A percentile compares a stretch with the other conserved stretches of the same genome.
phyloP scores from a whole-genome alignment of 2,113 vertebrate genomes.

The Panthera tigris region DNA sequence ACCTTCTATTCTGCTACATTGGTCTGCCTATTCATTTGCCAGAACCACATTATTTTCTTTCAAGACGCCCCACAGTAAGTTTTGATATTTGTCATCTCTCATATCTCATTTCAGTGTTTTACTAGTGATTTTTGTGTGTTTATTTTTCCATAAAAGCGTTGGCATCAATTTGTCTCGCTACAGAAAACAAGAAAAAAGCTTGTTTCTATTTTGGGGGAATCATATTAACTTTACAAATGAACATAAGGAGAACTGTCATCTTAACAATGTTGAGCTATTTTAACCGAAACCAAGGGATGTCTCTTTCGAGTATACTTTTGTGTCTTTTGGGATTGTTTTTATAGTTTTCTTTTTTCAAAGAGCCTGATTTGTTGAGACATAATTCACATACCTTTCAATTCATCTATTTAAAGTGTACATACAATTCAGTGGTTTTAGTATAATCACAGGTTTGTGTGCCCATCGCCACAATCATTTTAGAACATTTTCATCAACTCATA shows the following conservation, averaged over 20 bases:
- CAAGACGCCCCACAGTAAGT: not conserved
- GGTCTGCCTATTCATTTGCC: not conserved
- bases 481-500: not conserved
- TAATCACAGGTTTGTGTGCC: not conserved
- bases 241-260: not conserved
- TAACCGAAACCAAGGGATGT: not conserved
- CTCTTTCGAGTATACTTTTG: not conserved
- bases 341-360: not conserved
- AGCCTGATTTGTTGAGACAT: not conserved
- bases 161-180: not conserved
- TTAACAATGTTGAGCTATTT: not conserved
- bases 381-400: not conserved
- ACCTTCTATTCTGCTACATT: not conserved
- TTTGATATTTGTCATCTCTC: not conserved
- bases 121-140: not conserved
- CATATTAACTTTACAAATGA: slow-evolving; percentile 15
- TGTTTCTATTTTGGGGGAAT: not conserved
- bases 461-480: not conserved
- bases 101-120: not conserved
- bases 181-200: not conserved
- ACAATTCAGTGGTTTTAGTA: not conserved
- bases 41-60: not conserved
- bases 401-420: not conserved
- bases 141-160: not conserved
- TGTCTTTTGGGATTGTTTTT: not conserved